A percentile compares a stretch with the other conserved stretches of the same genome.
phyloP scores from a whole-genome alignment of 2,888 invertebrate species.

The Euproctis similis region DNA sequence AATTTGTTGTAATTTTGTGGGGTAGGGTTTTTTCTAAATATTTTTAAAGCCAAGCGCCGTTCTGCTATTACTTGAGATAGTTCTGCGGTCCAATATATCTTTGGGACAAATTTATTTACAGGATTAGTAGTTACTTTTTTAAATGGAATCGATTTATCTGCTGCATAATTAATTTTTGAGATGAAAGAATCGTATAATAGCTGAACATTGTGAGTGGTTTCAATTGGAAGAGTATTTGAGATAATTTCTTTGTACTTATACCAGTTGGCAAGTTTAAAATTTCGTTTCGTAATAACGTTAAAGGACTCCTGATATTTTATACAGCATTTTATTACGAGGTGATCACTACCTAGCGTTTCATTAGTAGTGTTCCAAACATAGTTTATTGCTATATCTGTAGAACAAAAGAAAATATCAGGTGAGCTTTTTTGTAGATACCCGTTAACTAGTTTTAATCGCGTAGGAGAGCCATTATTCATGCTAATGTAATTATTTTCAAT shows the following conservation, averaged over 20 bases:
- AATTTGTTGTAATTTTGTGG: not conserved
- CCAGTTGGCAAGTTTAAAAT: slow-evolving; percentile 4
- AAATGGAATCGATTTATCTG: too few relatives aligned
- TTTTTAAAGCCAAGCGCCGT: not conserved
- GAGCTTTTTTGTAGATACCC: slow-evolving; percentile 1
- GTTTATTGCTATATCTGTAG: slow-evolving; percentile 2
- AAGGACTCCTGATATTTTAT: not conserved
- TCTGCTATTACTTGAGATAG: not conserved
- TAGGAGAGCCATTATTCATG: slow-evolving; percentile 1
- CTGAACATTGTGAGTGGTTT: too few relatives aligned
- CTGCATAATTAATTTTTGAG: too few relatives aligned
- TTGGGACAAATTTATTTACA: too few relatives aligned
- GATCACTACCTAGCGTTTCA: slow-evolving; percentile 2
- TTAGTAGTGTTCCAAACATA: slow-evolving; percentile 2
- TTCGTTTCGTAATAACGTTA: not conserved
- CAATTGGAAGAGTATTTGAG: too few relatives aligned
- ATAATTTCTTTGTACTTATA: too few relatives aligned
- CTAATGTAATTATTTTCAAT: not conserved
- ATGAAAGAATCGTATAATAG: too few relatives aligned
- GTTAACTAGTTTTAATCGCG: not conserved
- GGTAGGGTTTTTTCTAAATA: slow-evolving; percentile 1
- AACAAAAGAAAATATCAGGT: slow-evolving; percentile 1
- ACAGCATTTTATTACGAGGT: slow-evolving; percentile 1
- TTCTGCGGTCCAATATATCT: not conserved
- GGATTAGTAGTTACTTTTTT: too few relatives aligned